phyloP scores from a whole-genome alignment of 1,140 invertebrate genomes.

The Hyphantria cunea region DNA sequence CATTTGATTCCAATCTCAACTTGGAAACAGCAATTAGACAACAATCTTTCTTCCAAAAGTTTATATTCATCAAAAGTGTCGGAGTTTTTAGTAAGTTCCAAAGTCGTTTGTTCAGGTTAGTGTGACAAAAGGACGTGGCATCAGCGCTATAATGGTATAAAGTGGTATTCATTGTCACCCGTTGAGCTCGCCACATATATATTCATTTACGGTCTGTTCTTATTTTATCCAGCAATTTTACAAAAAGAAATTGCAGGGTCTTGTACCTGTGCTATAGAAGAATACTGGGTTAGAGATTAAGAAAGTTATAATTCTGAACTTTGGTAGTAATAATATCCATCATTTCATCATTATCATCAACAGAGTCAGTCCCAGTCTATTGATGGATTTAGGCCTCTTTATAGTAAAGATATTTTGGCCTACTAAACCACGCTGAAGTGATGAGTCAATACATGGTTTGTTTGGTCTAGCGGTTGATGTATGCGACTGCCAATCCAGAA shows the following conservation, averaged over 20 bases:
- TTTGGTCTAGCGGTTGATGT: no score
- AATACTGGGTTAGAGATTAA: no score
- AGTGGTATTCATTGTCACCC: conserved; percentile 33
- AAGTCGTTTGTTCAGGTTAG: conserved; percentile 35
- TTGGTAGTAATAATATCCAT: no score
- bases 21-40: conserved; percentile 7
- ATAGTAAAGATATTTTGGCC: no score
- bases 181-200: conserved; percentile 22
- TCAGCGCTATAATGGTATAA: conserved; percentile 29
- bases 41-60: conserved; percentile 7
- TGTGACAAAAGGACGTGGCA: conserved; percentile 28
- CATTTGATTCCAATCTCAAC: background rate
- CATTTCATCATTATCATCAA: no score
- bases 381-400: no score
- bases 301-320: no score
- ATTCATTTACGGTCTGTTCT: conserved; percentile 19
- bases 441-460: no score
- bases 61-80: conserved; percentile 10
- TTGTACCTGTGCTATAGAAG: background rate
- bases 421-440: no score
- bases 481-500: no score
- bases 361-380: no score
- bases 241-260: conserved; percentile 5
- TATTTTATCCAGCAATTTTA: conserved; percentile 16
- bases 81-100: conserved; percentile 25